These are phyloP conservation scores for Physeter macrocephalus DNA, from an alignment of 2,113 vertebrate species.

Conservation along the genomic window DNA sequence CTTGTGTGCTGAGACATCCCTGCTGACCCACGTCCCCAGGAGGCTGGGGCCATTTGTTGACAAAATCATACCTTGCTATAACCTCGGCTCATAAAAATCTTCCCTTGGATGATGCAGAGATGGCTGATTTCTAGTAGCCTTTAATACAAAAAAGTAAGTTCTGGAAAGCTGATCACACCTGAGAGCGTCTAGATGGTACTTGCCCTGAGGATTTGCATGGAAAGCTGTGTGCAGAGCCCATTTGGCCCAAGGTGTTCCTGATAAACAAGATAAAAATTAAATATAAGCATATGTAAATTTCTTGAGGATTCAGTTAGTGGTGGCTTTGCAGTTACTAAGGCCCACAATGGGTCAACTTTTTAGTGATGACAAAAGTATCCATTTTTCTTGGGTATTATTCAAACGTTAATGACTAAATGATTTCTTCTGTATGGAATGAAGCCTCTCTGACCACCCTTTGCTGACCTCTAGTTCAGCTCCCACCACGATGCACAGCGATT, in stretches of 20 bases:
- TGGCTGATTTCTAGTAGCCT: neutral
- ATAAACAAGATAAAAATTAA: neutral
- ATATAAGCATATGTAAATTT: neutral
- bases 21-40: neutral
- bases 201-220: conserved; percentile 23
- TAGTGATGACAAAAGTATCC: neutral
- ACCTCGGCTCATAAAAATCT: neutral
- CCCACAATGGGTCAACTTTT: neutral
- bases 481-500: neutral
- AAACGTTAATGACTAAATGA: neutral
- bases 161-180: neutral
- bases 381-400: neutral
- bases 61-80: neutral
- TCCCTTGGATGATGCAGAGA: neutral
- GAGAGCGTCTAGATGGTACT: neutral
- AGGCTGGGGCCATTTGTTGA: neutral
- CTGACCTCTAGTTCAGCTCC: neutral
- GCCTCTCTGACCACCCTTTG: neutral
- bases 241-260: neutral
- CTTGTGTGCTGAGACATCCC: accelerated
- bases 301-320: neutral
- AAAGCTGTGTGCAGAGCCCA: neutral
- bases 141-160: neutral
- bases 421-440: neutral
- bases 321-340: neutral